These are phyloP conservation scores for Monarcha castaneiventris DNA, from an alignment of 2,113 vertebrate species.

Conservation along the genomic window DNA sequence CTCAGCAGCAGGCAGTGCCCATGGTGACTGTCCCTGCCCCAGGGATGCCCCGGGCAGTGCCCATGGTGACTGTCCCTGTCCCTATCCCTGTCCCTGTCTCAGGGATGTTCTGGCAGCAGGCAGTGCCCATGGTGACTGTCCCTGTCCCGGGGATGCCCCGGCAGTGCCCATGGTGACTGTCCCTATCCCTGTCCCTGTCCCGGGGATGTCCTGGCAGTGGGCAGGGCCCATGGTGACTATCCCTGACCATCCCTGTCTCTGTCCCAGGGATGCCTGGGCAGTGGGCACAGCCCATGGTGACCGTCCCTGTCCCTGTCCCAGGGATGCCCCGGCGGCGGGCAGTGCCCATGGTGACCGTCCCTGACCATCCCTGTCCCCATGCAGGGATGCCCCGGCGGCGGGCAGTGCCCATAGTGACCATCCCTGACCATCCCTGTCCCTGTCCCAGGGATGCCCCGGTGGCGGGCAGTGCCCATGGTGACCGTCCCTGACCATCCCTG, in stretches of 20 bases:
- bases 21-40: background rate
- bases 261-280: background rate
- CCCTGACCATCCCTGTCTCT: background rate
- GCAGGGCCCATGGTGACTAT: no score
- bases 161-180: no score
- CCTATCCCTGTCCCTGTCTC: no score
- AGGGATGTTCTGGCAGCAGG: background rate
- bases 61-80: fast-evolving
- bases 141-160: background rate
- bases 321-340: no score
- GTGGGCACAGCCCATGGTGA: background rate
- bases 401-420: fast-evolving
- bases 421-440: background rate
- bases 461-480: background rate
- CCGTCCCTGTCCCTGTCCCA: background rate
- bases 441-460: background rate
- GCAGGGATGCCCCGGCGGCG: fast-evolving
- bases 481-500: background rate
- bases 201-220: background rate
- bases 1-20: no score
- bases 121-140: background rate
- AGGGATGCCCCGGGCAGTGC: background rate
- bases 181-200: background rate
- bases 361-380: background rate
- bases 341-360: no score